Conservation (phyloP, 2,888 invertebrate genomes). For the Andrena dorsata region DNA sequence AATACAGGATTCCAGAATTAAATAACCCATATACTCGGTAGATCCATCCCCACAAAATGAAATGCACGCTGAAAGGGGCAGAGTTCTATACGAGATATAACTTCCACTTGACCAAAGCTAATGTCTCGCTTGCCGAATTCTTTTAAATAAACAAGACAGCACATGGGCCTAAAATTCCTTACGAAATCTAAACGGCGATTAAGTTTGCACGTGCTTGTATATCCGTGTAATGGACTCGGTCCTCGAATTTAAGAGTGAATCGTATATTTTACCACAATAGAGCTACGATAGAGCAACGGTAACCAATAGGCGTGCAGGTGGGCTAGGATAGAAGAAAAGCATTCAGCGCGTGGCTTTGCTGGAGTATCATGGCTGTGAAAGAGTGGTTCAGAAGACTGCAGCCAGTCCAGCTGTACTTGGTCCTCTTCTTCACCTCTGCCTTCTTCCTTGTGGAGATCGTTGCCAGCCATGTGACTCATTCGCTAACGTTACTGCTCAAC, state of each 20-base stretch:
- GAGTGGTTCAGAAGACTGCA: slow-evolving; percentile 91
- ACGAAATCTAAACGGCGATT: too few relatives aligned
- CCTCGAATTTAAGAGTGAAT: not conserved
- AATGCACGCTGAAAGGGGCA: too few relatives aligned
- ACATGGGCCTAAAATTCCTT: too few relatives aligned
- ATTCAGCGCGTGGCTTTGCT: slow-evolving; percentile 37
- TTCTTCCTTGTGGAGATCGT: slow-evolving; percentile 94
- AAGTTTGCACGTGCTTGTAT: not conserved
- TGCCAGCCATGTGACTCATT: slow-evolving; percentile 95
- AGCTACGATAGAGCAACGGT: slow-evolving; percentile 3
- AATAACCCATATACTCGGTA: too few relatives aligned
- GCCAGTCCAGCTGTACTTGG: slow-evolving; percentile 90
- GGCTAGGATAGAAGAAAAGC: slow-evolving; percentile 24
- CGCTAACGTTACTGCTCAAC: slow-evolving; percentile 95
- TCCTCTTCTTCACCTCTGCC: slow-evolving; percentile 90
- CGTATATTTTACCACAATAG: not conserved
- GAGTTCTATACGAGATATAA: too few relatives aligned
- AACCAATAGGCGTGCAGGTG: not conserved
- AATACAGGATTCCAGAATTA: too few relatives aligned
- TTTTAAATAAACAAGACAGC: too few relatives aligned
- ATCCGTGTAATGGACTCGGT: not conserved
- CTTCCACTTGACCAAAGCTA: too few relatives aligned
- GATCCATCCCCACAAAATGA: too few relatives aligned
- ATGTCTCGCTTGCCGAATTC: too few relatives aligned
- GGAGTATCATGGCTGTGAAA: slow-evolving; percentile 90